Evolutionary conservation across 2,888 invertebrate genomes (phyloP), one percentile per base, ranked within the genome.

Genomic region (Mermis nigrescens): DNA sequence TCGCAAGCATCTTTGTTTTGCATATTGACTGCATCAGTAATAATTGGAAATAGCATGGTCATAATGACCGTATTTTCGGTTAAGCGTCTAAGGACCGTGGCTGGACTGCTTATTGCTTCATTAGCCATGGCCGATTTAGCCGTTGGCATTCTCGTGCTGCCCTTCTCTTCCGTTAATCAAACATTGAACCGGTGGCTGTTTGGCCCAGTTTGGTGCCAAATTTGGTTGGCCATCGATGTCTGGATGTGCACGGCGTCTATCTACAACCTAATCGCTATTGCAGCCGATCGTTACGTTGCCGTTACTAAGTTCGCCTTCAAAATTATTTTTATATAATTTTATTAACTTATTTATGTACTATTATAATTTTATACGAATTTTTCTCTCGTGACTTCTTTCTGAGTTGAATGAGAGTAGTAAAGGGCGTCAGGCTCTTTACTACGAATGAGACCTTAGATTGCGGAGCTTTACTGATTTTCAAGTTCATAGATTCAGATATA

Each of bases 181-280:
- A 88, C 75, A 48, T 64, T 90, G 19, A 68, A 72, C 83, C 83
- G 89, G 72, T 95, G 95, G 95, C 86, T 92, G 68, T 95, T 92
- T 73, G 92, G 94, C 56, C 84, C 85, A 74, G 80, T 88, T 52
- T 91, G 92, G 89, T 95, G 94, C 77, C 85, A 86, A 62, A 82
- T 90, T 65, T 95, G 94, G 94, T 79, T 95, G 63, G 92, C 94
- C 0, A 83, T 92, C 60, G 95, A 95, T 76, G 94, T 95, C 15
- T 91, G 92, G 89, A 86, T 94, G 85, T 94, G 92, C 77, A 95
- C 95, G 0, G 90, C 94, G 0, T 91, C 90, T 67, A 94, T 94
- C 69, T 79, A 94, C 67, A 94, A 94, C 76, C 80, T 94, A 59
- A 91, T 91, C 73, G 92, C 89, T 68, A 94, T 94, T 72, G 89